Conservation (phyloP, 2,113 vertebrate species). For the Chloropsis cyanopogon region DNA sequence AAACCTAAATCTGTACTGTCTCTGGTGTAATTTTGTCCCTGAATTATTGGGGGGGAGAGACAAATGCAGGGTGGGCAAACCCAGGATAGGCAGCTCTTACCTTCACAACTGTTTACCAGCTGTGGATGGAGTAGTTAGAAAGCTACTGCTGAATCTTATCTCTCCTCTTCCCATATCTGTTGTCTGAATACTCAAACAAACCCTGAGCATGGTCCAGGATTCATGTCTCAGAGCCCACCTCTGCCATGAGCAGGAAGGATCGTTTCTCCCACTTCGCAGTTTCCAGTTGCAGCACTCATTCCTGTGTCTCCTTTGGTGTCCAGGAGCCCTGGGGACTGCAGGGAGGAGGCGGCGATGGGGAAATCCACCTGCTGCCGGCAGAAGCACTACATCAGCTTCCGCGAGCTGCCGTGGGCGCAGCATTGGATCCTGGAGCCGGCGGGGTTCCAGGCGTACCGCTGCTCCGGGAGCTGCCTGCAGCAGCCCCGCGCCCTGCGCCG, state of each 20-base stretch:
- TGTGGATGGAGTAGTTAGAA: background rate
- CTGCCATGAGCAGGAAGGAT: background rate
- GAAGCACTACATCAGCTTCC: conserved; percentile 82
- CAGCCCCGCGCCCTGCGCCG: conserved; percentile 36
- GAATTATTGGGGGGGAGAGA: background rate
- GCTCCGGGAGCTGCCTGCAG: conserved; percentile 78
- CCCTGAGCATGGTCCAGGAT: background rate
- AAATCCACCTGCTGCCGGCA: conserved; percentile 80
- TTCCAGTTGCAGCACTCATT: background rate
- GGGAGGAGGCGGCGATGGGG: conserved; percentile 2
- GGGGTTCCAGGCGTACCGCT: conserved; percentile 81
- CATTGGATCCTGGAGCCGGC: conserved; percentile 86
- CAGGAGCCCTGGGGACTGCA: conserved; percentile 84
- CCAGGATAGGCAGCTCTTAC: background rate
- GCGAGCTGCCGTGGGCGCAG: conserved; percentile 81
- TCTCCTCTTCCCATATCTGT: background rate
- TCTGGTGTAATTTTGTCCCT: background rate
- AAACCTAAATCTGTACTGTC: background rate
- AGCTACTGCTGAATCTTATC: background rate
- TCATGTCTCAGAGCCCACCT: rapidly evolving
- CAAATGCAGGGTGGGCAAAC: background rate
- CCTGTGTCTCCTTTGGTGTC: background rate
- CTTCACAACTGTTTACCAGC: background rate
- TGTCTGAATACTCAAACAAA: background rate
- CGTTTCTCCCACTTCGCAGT: background rate